A percentile compares a stretch with the other conserved stretches of the same genome.
These are phyloP conservation scores for Coelopa pilipes DNA, from an alignment of 2,888 invertebrate species.

Conservation along the genomic window DNA sequence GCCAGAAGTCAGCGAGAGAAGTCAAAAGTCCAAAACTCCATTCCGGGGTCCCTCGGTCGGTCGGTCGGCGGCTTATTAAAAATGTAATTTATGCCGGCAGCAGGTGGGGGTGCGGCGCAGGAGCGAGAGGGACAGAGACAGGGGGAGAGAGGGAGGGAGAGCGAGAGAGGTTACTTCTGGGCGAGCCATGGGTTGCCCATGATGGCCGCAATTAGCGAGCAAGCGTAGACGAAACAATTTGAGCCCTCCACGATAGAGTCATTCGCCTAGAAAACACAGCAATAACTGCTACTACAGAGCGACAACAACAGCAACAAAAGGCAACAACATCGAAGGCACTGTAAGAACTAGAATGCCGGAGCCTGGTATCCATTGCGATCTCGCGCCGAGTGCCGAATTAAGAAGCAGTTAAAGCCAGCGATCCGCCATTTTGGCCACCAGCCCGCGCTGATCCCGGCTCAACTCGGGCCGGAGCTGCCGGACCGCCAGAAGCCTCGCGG, in stretches of 20 bases:
- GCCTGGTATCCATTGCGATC: too few species aligned
- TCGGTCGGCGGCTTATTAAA: background rate
- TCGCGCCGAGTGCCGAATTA: background rate
- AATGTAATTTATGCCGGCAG: conserved; percentile 22
- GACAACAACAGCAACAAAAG: background rate
- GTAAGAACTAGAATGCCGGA: too few species aligned
- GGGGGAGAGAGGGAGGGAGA: too few species aligned
- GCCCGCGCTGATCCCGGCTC: conserved; percentile 15
- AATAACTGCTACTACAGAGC: too few species aligned
- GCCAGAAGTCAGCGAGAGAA: background rate
- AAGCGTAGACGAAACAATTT: conserved; percentile 6
- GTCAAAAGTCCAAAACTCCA: background rate
- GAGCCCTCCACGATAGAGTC: background rate
- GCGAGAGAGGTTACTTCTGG: too few species aligned
- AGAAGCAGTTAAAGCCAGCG: conserved; percentile 1
- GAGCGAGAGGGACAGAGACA: too few species aligned
- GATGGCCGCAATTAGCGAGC: conserved; percentile 23
- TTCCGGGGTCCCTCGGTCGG: background rate
- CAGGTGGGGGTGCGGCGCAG: conserved; percentile 5
- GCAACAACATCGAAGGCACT: too few species aligned
- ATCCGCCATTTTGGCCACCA: conserved; percentile 13
- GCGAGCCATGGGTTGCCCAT: background rate
- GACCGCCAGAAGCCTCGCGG: background rate
- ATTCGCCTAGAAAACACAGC: conserved; percentile 25
- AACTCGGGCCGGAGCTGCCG: conserved; percentile 4